Conservation (phyloP, 2,888 invertebrate species). For the Papilio demoleus region DNA sequence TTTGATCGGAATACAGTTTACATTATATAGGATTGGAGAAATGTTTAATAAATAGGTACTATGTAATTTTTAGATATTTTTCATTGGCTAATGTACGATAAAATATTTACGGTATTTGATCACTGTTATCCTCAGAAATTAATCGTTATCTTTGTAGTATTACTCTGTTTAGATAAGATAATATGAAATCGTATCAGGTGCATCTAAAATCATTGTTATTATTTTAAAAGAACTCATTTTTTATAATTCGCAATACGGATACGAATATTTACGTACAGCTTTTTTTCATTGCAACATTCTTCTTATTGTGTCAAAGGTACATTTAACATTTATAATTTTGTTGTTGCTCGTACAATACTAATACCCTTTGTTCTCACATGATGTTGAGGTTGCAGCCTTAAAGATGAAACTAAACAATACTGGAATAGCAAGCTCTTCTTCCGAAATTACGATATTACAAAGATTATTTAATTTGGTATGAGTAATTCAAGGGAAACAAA, state of each 20-base stretch:
- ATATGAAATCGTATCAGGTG: not conserved
- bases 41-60: not conserved
- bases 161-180: constrained; percentile 23
- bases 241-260: not conserved
- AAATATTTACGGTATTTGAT: constrained; percentile 12
- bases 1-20: not conserved
- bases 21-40: not conserved
- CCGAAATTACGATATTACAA: too few relatives aligned
- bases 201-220: constrained; percentile 20
- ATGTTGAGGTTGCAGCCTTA: too few relatives aligned
- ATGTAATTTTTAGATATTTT: not conserved
- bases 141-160: constrained; percentile 18
- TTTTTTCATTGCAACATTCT: too few relatives aligned
- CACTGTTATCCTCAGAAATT: constrained; percentile 23
- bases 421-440: too few relatives aligned
- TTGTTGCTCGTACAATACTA: too few relatives aligned
- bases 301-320: too few relatives aligned
- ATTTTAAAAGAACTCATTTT: constrained; percentile 5
- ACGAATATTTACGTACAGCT: not conserved
- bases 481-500: too few relatives aligned
- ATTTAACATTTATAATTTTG: too few relatives aligned
- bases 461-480: too few relatives aligned
- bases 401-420: too few relatives aligned
- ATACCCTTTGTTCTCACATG: too few relatives aligned
- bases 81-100: constrained; percentile 16